Base-by-base conservation (phyloP, 2,113 vertebrate species). In the Herpetotheres cachinnans region DNA sequence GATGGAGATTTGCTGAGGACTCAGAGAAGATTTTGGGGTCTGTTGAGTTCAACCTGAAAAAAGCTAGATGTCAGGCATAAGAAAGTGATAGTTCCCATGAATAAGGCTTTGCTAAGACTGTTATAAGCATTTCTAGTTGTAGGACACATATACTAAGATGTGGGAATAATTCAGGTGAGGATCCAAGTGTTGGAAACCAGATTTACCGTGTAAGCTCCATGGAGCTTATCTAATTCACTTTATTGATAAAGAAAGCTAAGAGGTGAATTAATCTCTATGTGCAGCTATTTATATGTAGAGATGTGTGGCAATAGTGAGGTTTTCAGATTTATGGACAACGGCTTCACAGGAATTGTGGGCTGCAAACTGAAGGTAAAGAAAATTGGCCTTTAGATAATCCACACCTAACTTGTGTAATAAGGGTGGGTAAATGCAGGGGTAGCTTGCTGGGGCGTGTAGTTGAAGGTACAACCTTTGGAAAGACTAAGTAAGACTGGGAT, bases 11-110 rank as follows among this genome's bases (percentile, higher is more conserved):
- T 76, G 40, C 4, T 80, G 67, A 91, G 20, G 47, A n/a, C 42
- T 50, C 2, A 1, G 7, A 0, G 1, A 66, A 24, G 34, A 52
- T 47, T 71, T 59, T 55, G 40, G 5, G 1, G 4, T 59, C 26
- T 65, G 8, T 16, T 30, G 56, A 49, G 10, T 65, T 74, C 46
- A 89, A 10, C 13, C 11, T 73, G 10, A 10, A 82, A 67, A 89
- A 76, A 79, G 3, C 2, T 61, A 42, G 12, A 36, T 61, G 54
- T 69, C 30, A 93, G 27, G 14, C 18, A 15, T 34, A n/a, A 36
- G 54, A 87, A 63, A 44, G 11, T 40, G 24, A 65, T 32, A 21
- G 54, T 82, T 80, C 26, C 14, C 8, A 32, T 27, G 27, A n/a
- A n/a, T 25, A 78, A 36, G 19, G 36, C 36, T 10, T 2, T 65